Conservation (phyloP, 2,797 vertebrate genomes). For the Protonibea diacanthus region DNA sequence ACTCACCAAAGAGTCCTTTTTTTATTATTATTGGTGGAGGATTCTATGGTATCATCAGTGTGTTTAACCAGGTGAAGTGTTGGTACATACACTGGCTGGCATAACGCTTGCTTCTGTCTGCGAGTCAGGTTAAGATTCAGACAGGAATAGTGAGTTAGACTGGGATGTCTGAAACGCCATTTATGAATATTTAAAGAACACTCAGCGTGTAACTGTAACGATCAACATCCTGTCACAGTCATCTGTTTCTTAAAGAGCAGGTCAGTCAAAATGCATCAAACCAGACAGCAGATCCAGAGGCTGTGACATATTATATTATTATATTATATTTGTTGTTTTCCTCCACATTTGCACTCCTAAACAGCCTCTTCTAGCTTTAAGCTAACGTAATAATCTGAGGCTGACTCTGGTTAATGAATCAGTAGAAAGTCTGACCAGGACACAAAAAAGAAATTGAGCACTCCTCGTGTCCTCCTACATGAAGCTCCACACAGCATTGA, state of each 20-base stretch:
- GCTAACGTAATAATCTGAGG: neutral
- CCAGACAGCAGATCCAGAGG: neutral
- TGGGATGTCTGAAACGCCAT: neutral
- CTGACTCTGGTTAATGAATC: neutral
- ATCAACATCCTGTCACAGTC: neutral
- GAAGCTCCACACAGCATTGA: neutral
- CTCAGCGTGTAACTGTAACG: neutral
- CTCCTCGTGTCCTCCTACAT: neutral
- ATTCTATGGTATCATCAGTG: neutral
- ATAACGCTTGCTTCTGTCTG: neutral
- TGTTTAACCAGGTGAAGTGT: constrained; percentile 1
- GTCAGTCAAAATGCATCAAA: neutral
- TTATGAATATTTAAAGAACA: neutral
- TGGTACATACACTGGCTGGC: neutral
- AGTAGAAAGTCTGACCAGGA: neutral
- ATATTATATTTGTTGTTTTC: neutral
- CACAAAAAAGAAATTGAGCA: neutral
- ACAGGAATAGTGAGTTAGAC: neutral
- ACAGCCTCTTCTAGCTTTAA: neutral
- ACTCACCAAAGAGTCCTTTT: constrained; percentile 47
- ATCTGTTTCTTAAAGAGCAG: neutral
- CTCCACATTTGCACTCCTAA: constrained; percentile 18
- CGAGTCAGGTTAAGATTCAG: neutral
- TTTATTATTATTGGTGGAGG: constrained; percentile 19
- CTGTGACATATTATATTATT: neutral